These are phyloP conservation scores for Drosophila melanica DNA, from an alignment of 1,140 invertebrate genomes.

Conservation along the genomic window DNA sequence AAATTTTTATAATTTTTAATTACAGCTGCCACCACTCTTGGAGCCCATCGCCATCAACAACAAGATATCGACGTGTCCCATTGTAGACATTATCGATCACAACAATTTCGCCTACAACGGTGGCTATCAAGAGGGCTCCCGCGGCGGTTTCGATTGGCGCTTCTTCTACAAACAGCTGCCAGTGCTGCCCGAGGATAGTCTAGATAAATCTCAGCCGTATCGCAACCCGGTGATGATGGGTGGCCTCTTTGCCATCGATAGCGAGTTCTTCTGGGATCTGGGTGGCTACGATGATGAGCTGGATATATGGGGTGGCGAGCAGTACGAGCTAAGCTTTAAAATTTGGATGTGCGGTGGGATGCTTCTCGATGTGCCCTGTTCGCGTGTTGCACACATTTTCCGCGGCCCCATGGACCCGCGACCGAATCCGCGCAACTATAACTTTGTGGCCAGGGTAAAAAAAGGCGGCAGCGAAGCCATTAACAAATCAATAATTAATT, in stretches of 20 bases:
- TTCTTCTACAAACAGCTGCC: constrained; percentile 93
- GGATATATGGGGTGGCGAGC: constrained; percentile 98
- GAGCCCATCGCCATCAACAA: constrained; percentile 90
- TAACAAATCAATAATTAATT: background rate
- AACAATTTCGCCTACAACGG: constrained; percentile 91
- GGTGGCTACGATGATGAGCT: constrained; percentile 96
- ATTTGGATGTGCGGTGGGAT: constrained; percentile 96
- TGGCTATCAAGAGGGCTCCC: constrained; percentile 90
- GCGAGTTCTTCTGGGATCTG: constrained; percentile 97
- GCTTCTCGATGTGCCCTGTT: constrained; percentile 95
- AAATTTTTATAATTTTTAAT: background rate
- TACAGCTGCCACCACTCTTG: constrained; percentile 87
- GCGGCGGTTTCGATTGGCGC: constrained; percentile 94
- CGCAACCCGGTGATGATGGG: constrained; percentile 97
- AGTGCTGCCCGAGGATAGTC: constrained; percentile 88
- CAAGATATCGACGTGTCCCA: constrained; percentile 92
- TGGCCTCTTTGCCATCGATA: constrained; percentile 95
- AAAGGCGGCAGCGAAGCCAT: background rate
- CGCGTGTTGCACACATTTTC: constrained; percentile 95
- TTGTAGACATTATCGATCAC: constrained; percentile 92
- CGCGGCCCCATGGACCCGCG: constrained; percentile 89
- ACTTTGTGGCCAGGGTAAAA: constrained; percentile 67
- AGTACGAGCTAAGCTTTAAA: constrained; percentile 98
- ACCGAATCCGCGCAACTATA: constrained; percentile 90
- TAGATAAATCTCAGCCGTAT: constrained; percentile 90